Percentiles rank a stretch among this genome's conserved stretches.
These are phyloP conservation scores for Tenebrio molitor DNA, from an alignment of 1,140 invertebrate genomes.

Conservation along the genomic window DNA sequence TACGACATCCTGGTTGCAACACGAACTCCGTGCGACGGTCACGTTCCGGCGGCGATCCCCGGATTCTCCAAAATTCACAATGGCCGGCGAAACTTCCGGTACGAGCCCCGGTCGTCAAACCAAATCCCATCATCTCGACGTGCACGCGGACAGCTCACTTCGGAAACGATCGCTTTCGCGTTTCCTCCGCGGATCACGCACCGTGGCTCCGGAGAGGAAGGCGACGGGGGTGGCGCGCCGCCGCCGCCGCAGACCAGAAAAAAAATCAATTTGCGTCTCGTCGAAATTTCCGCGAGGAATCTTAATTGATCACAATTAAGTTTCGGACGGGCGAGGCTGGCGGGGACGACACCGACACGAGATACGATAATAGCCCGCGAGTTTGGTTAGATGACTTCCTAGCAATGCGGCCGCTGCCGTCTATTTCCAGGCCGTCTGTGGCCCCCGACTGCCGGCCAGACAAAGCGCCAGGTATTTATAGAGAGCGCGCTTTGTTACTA, in stretches of 20 bases:
- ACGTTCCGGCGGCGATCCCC: not conserved
- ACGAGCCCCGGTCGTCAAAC: slow-evolving; percentile 1
- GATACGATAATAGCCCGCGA: slow-evolving; percentile 48
- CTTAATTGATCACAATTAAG: not conserved
- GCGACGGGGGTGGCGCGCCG: no score
- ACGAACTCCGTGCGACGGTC: not conserved
- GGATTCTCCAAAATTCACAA: slow-evolving; percentile 16
- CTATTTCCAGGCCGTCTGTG: slow-evolving; percentile 54
- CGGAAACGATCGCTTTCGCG: not conserved
- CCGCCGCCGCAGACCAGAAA: no score
- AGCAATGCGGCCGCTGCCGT: slow-evolving; percentile 54
- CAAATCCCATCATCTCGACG: not conserved
- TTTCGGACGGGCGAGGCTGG: no score
- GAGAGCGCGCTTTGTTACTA: slow-evolving; percentile 52
- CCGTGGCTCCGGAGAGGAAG: no score
- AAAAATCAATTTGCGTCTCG: slow-evolving; percentile 11
- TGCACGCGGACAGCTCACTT: no score
- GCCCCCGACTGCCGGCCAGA: slow-evolving; percentile 44
- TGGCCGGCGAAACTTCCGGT: slow-evolving; percentile 12
- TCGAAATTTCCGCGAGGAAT: not conserved
- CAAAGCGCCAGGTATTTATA: slow-evolving; percentile 56
- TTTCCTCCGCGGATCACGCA: no score
- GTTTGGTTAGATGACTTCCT: slow-evolving; percentile 51
- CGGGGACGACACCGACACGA: not conserved
- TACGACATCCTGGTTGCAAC: slow-evolving; percentile 14